Base-by-base conservation (phyloP, 2,888 invertebrate genomes). In the Pyrrhia umbra region DNA sequence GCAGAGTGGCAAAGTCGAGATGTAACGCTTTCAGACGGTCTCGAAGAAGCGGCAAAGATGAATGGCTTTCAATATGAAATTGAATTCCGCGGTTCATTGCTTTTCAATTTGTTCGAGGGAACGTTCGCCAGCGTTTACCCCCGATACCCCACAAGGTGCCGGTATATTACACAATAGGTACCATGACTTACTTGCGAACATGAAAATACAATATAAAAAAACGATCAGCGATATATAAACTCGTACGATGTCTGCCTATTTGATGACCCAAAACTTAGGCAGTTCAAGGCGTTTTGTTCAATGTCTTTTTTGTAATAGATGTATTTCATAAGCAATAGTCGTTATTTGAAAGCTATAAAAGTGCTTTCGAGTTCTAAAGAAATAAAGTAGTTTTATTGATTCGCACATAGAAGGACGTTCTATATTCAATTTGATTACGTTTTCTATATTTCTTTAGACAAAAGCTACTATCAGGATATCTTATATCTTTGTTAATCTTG, bases 71-170 rank as follows among this genome's bases (percentile, higher is more conserved):
- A 95, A 96, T 96, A 95, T 96, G 95, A 96, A 96, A 96, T 96
- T 96, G 96, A 96, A 96, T 96, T 96, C 96, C 95, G 95, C 95
- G 96, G 95, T 96, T 95, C 95, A 96, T 96, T 95, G 96, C 95
- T 94, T 95, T 95, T 95, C 95, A 95, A 95, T 96, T 95, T 95
- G 94, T 94, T 91, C 88, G 91, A 88, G 90, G 87, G 92, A 92
- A 88, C 93, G 92, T 88, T 91, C 90, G 87, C 86, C 87, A 88
- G 85, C 92, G 90, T 90, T 93, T 92, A 91, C 91, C 88, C 85
- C 84, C 87, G 87, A 88, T 89, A 84, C 86, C 81, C 84, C 83
- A 74, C 84, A 84, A 90, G 90, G 90, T 91, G 87, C 85, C 83
- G 83, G 83, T 87, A 82, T 89, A 82, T 83, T 84, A 83, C 85